phyloP scores from a whole-genome alignment of 2,888 invertebrate species.

The Autographa gamma region DNA sequence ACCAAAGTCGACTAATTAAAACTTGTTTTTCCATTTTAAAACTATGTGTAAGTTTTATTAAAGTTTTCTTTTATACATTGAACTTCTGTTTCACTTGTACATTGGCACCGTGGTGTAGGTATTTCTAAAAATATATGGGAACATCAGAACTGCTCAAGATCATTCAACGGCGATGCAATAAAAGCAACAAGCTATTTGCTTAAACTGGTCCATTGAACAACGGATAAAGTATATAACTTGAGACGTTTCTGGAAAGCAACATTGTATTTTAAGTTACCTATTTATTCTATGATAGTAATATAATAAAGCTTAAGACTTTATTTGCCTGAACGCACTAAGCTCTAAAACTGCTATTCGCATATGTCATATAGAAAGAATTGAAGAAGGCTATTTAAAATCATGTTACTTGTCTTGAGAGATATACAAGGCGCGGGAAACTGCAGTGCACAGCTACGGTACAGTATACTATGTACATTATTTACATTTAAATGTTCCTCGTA shows the following conservation, averaged over 20 bases:
- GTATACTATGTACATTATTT: no score
- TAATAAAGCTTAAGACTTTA: no score
- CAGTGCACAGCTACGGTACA: no score
- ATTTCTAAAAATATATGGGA: conserved; percentile 64
- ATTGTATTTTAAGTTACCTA: neutral
- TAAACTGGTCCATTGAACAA: conserved; percentile 53
- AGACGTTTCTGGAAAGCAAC: conserved; percentile 14
- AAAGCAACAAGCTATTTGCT: conserved; percentile 52
- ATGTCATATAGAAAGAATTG: no score
- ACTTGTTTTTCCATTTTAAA: neutral
- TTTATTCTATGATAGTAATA: no score
- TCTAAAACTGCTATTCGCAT: no score
- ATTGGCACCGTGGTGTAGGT: conserved; percentile 49
- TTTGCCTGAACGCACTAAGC: no score
- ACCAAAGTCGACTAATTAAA: neutral
- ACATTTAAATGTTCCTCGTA: no score
- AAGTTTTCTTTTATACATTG: neutral
- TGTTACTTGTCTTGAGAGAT: no score
- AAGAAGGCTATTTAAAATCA: no score
- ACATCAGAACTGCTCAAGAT: conserved; percentile 52
- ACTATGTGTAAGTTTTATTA: neutral
- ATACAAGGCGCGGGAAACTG: no score
- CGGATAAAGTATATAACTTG: conserved; percentile 30
- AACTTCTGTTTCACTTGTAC: conserved; percentile 6
- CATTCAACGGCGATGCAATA: conserved; percentile 55